Evolutionary conservation across 2,888 invertebrate species (phyloP).

Genomic region (Disparrhopalites patrizii): DNA sequence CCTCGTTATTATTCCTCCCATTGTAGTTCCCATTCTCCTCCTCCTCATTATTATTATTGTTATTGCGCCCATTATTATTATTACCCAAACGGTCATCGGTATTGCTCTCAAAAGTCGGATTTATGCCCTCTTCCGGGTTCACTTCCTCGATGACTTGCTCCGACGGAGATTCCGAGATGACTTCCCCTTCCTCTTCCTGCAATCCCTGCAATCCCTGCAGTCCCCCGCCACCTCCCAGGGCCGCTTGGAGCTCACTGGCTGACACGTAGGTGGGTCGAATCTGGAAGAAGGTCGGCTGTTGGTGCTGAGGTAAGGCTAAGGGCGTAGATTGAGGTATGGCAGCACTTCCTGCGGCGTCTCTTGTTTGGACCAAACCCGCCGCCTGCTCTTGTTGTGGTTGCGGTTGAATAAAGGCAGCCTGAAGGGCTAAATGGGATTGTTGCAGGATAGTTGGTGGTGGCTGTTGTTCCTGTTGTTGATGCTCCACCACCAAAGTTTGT

Average conservation of each 20-base stretch:
- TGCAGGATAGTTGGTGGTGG: not conserved
- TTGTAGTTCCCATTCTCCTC: not conserved
- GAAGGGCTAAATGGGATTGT: not conserved
- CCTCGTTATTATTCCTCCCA: not conserved
- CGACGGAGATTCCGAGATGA: not conserved
- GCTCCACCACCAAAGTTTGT: not conserved
- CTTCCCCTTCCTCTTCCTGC: not conserved
- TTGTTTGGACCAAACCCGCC: not conserved
- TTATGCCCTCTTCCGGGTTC: not conserved
- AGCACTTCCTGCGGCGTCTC: not conserved
- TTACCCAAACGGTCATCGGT: not conserved
- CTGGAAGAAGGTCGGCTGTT: not conserved
- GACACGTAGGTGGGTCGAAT: not conserved
- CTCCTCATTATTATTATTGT: not conserved
- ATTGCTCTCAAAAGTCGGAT: too few species aligned
- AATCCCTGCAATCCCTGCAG: not conserved
- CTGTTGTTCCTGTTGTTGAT: not conserved
- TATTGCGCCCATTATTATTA: not conserved
- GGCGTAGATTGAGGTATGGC: too few species aligned
- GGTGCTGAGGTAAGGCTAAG: not conserved
- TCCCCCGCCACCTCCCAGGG: not conserved
- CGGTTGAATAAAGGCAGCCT: not conserved
- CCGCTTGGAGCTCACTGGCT: not conserved
- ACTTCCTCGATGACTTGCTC: not conserved
- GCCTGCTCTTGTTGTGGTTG: constrained; percentile 12